These are phyloP conservation scores for Liposcelis brunnea DNA, from an alignment of 2,888 invertebrate species.

Conservation along the genomic window DNA sequence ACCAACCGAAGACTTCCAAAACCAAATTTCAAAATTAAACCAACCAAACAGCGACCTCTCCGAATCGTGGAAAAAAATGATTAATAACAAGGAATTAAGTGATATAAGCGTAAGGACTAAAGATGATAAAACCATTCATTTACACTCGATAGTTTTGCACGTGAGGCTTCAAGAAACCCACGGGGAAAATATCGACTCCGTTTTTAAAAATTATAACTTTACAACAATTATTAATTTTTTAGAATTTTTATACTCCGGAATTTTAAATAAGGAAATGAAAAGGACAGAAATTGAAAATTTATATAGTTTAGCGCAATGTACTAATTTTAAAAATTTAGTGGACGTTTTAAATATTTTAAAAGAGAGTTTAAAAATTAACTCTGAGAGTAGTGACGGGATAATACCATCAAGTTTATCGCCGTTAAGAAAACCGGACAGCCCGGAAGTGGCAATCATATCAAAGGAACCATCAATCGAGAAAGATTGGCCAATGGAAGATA, in stretches of 20 bases:
- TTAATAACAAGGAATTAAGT: not conserved
- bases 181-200: not conserved
- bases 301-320: not conserved
- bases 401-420: not conserved
- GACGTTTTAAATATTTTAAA: not conserved
- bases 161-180: not conserved
- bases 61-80: not conserved
- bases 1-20: too few relatives aligned
- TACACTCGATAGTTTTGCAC: not conserved
- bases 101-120: not conserved
- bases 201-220: not conserved
- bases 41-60: not conserved
- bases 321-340: not conserved
- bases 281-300: conserved; percentile 2
- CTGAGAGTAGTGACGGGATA: not conserved
- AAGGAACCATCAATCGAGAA: too few relatives aligned
- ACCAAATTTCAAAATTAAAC: too few relatives aligned
- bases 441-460: too few relatives aligned
- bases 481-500: not conserved
- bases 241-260: conserved; percentile 2
- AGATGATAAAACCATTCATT: not conserved
- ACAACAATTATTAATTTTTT: not conserved
- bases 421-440: not conserved
- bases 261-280: not conserved
- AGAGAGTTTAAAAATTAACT: not conserved